phyloP scores from a whole-genome alignment of 2,888 invertebrate species.

The Scelioninae gen. 1 region DNA sequence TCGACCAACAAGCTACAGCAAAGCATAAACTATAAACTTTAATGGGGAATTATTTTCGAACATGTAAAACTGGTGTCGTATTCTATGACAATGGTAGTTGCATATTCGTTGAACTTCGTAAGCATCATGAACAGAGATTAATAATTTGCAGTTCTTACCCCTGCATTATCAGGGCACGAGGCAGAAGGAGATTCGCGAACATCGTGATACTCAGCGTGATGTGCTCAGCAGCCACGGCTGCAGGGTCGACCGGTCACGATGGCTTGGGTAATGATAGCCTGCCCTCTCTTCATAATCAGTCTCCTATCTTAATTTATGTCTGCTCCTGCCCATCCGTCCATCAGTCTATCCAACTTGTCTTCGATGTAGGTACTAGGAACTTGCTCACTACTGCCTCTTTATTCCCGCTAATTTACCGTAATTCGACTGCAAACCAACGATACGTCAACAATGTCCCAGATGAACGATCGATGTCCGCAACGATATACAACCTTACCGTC shows the following conservation, averaged over 20 bases:
- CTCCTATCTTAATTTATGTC: constrained; percentile 84
- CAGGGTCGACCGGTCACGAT: constrained; percentile 84
- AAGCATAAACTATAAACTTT: too few relatives aligned
- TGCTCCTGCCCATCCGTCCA: constrained; percentile 80
- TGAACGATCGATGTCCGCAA: too few relatives aligned
- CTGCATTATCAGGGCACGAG: constrained; percentile 80
- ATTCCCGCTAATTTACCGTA: constrained; percentile 82
- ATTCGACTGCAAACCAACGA: constrained; percentile 75
- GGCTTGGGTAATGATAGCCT: constrained; percentile 83
- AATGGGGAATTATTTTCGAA: too few relatives aligned
- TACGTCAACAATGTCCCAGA: constrained; percentile 67
- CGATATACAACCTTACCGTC: too few relatives aligned
- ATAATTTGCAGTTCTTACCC: constrained; percentile 83
- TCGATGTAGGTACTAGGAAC: constrained; percentile 79
- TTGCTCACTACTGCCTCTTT: constrained; percentile 78
- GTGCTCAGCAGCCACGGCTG: constrained; percentile 79
- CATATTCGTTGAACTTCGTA: constrained; percentile 78
- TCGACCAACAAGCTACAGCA: too few relatives aligned
- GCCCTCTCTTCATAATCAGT: constrained; percentile 83
- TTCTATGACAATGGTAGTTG: constrained; percentile 74
- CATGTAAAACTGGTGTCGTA: constrained; percentile 2
- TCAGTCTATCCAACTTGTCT: constrained; percentile 74
- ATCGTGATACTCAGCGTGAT: constrained; percentile 73
- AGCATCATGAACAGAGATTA: constrained; percentile 78
- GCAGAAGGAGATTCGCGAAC: constrained; percentile 77